Conservation (phyloP, 2,888 invertebrate genomes). For the Scaptomyza polygonia region DNA sequence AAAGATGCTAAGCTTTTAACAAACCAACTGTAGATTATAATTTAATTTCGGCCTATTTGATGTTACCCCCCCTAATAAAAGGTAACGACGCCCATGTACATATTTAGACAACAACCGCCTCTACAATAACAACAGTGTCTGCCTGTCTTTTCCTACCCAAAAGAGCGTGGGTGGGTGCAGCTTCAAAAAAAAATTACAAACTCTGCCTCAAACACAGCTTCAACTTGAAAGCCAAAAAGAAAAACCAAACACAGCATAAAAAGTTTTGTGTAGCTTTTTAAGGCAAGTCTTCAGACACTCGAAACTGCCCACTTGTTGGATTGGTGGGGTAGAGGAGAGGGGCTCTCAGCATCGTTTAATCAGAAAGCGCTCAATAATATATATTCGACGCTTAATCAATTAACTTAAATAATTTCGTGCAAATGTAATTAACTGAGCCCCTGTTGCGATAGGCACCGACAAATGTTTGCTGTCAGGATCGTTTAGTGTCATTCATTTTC, state of each 20-base stretch:
- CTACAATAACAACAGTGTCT: conserved; percentile 2
- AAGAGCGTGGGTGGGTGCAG: conserved; percentile 63
- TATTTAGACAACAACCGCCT: conserved; percentile 43
- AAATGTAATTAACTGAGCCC: conserved; percentile 76
- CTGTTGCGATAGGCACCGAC: conserved; percentile 64
- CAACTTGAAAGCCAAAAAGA: conserved; percentile 3
- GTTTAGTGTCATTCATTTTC: conserved; percentile 76
- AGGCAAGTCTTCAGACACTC: conserved; percentile 46
- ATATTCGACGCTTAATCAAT: conserved; percentile 72
- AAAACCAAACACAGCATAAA: conserved; percentile 26
- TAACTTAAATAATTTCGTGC: conserved; percentile 75
- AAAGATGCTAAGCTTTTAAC: conserved; percentile 6
- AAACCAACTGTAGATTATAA: neutral
- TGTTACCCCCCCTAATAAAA: conserved; percentile 19
- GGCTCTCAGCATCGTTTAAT: conserved; percentile 18
- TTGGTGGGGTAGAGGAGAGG: neutral
- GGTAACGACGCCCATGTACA: conserved; percentile 51
- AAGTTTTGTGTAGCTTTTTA: conserved; percentile 43
- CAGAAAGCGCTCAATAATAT: conserved; percentile 43
- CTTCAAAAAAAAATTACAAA: neutral
- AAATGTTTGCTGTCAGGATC: conserved; percentile 77
- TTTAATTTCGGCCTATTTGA: conserved; percentile 40
- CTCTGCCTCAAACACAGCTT: neutral
- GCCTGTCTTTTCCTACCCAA: conserved; percentile 9
- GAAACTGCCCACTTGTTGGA: conserved; percentile 28